Conservation (phyloP, 2,888 invertebrate species). For the Rhogogaster chlorosoma region DNA sequence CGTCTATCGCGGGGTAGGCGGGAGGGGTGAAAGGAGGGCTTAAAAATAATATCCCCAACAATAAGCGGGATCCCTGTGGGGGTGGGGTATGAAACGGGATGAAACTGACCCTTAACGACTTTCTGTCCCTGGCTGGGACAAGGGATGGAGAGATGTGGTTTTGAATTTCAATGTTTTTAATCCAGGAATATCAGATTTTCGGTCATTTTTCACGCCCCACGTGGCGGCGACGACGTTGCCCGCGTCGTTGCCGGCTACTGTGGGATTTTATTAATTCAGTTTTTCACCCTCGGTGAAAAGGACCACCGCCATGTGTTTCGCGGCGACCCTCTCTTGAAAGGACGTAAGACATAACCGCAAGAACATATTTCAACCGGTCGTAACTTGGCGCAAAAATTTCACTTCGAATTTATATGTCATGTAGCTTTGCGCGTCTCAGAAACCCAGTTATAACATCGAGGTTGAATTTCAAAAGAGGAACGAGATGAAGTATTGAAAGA, state of each 20-base stretch:
- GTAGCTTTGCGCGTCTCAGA: not conserved
- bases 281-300: conserved; percentile 53
- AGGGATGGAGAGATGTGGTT: conserved; percentile 70
- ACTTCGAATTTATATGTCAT: conserved; percentile 8
- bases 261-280: conserved; percentile 73
- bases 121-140: conserved; percentile 67
- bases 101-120: conserved; percentile 79
- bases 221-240: conserved; percentile 60
- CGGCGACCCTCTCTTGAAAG: conserved; percentile 54
- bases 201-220: conserved; percentile 76
- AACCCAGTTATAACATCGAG: not conserved
- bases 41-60: conserved; percentile 72
- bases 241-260: conserved; percentile 42
- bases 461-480: not conserved
- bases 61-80: conserved; percentile 57
- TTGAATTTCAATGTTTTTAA: conserved; percentile 79
- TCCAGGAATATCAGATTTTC: conserved; percentile 78
- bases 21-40: conserved; percentile 57
- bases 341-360: conserved; percentile 51
- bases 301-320: conserved; percentile 56
- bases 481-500: not conserved
- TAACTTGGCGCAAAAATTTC: conserved; percentile 54
- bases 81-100: conserved; percentile 58
- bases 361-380: conserved; percentile 58
- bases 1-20: conserved; percentile 53